A percentile compares a stretch with the other conserved stretches of the same genome.
Evolutionary conservation across 2,888 invertebrate species (phyloP).

Genomic region (Boloria selene): DNA sequence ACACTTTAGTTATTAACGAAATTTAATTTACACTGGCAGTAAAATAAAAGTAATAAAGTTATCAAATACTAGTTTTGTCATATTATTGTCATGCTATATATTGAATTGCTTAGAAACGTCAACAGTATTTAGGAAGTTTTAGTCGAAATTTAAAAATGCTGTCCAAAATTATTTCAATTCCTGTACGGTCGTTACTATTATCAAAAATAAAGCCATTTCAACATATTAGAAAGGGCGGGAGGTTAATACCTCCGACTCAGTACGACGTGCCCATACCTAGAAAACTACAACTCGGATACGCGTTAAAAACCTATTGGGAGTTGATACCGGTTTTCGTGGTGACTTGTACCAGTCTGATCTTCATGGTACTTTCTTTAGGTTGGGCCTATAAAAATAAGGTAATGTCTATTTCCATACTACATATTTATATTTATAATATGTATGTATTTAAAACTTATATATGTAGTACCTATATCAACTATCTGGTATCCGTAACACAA

Average conservation of each 20-base stretch:
- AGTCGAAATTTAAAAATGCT: conserved; percentile 44
- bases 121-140: conserved; percentile 18
- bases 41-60: too few species aligned
- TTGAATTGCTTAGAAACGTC: neutral
- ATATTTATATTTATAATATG: too few species aligned
- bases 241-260: conserved; percentile 59
- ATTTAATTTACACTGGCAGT: too few species aligned
- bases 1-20: too few species aligned
- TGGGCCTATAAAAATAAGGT: conserved; percentile 63
- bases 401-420: conserved; percentile 2
- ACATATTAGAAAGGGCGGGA: conserved; percentile 28
- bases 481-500: too few species aligned
- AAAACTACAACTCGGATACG: conserved; percentile 51
- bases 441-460: too few species aligned
- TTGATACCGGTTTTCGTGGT: conserved; percentile 58
- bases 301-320: conserved; percentile 61
- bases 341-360: conserved; percentile 44
- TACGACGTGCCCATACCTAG: conserved; percentile 59
- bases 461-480: too few species aligned
- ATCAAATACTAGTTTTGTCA: too few species aligned
- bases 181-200: conserved; percentile 17
- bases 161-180: conserved; percentile 42
- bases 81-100: too few species aligned
- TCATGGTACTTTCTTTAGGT: conserved; percentile 47
- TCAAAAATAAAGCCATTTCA: conserved; percentile 32